These are phyloP conservation scores for Platycheirus rosarum DNA, from an alignment of 2,888 invertebrate species.

Conservation along the genomic window DNA sequence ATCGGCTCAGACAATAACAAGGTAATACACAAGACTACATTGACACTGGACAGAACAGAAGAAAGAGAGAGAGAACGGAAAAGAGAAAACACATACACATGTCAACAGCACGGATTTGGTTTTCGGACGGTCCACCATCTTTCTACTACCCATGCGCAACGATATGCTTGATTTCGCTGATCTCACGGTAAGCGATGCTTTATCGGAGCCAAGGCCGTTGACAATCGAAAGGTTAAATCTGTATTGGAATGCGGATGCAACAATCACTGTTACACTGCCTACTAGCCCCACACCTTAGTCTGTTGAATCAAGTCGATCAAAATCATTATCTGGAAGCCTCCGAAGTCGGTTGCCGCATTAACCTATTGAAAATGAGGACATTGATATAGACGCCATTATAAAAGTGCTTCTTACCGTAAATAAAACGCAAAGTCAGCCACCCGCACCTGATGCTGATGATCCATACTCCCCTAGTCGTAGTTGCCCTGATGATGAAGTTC, in stretches of 20 bases:
- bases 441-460: slow-evolving; percentile 85
- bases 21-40: no score
- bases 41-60: no score
- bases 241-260: slow-evolving; percentile 68
- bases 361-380: slow-evolving; percentile 77
- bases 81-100: no score
- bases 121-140: no score
- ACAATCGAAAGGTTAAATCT: slow-evolving; percentile 36
- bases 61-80: no score
- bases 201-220: no score
- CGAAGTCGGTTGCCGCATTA: slow-evolving; percentile 66
- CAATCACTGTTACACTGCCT: slow-evolving; percentile 80
- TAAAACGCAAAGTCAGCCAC: slow-evolving; percentile 72
- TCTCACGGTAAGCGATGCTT: no score
- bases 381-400: slow-evolving; percentile 81
- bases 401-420: slow-evolving; percentile 79
- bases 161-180: no score
- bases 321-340: slow-evolving; percentile 67
- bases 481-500: slow-evolving; percentile 78
- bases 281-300: slow-evolving; percentile 80
- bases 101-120: no score
- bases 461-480: slow-evolving; percentile 90
- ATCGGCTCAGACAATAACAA: no score
- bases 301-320: slow-evolving; percentile 56
- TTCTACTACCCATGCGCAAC: no score